phyloP scores from a whole-genome alignment of 2,797 vertebrate species.

The Selene dorsalis region DNA sequence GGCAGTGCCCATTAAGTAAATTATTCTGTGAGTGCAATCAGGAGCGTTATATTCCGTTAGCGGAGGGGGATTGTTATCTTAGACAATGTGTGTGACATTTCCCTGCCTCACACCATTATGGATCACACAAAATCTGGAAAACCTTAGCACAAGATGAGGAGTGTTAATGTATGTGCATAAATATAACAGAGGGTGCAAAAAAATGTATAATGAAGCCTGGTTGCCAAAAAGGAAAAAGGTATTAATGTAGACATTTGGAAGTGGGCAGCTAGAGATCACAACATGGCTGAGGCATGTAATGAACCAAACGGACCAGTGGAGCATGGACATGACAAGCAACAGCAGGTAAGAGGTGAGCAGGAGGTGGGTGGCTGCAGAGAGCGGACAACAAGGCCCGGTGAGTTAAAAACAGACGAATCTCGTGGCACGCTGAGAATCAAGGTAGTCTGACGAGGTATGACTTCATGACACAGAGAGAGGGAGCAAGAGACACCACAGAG shows the following conservation, averaged over 20 bases:
- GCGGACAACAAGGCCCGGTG: background rate
- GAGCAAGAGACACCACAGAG: background rate
- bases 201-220: background rate
- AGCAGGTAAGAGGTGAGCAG: slow-evolving; percentile 23
- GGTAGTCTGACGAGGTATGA: slow-evolving; percentile 3
- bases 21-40: slow-evolving; percentile 42
- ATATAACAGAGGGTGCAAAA: background rate
- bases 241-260: background rate
- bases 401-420: slow-evolving; percentile 25
- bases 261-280: slow-evolving; percentile 15
- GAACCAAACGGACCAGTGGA: slow-evolving; percentile 41
- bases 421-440: slow-evolving; percentile 1
- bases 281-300: slow-evolving; percentile 37
- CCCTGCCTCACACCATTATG: background rate
- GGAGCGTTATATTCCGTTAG: slow-evolving; percentile 26
- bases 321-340: slow-evolving; percentile 27
- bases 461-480: background rate
- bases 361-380: slow-evolving; percentile 9
- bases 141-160: background rate
- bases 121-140: background rate
- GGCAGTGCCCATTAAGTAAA: slow-evolving; percentile 24
- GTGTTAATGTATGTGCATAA: background rate
- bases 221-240: background rate
- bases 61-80: background rate
- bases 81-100: slow-evolving; percentile 4